These are phyloP conservation scores for Pantherophis vulpinus DNA, from an alignment of 2,797 vertebrate genomes.

Conservation along the genomic window DNA sequence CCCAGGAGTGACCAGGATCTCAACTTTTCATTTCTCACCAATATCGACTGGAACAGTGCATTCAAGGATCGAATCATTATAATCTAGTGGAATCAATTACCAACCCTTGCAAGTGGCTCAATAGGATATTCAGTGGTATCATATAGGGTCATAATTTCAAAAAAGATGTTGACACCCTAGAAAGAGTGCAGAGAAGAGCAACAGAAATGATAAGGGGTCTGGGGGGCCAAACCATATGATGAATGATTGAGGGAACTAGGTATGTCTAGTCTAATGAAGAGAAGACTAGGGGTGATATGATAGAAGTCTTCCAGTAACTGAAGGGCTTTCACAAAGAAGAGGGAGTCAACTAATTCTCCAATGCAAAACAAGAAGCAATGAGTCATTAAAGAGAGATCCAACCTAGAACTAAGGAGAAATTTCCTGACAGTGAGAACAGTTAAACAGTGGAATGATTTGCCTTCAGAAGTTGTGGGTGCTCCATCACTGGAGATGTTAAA, in stretches of 20 bases:
- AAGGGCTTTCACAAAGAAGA: neutral
- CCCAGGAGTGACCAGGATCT: neutral
- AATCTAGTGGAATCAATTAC: neutral
- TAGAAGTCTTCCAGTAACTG: neutral
- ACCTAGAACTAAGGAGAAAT: too few species aligned
- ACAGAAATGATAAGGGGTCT: neutral
- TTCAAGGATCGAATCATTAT: neutral
- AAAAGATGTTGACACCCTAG: neutral
- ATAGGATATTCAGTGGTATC: neutral
- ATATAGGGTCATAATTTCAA: too few species aligned
- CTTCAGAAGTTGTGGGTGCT: too few species aligned
- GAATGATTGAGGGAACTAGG: neutral
- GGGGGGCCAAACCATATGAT: neutral
- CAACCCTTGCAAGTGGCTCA: neutral
- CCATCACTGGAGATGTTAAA: too few species aligned
- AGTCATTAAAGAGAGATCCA: neutral
- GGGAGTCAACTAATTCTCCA: neutral
- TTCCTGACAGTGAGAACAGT: too few species aligned
- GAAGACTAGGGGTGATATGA: neutral
- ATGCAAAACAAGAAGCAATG: neutral
- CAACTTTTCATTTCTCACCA: neutral
- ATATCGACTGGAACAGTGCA: neutral
- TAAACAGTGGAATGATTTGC: too few species aligned
- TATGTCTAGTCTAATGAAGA: neutral
- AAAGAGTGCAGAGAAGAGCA: neutral